Percentiles rank a stretch among this genome's conserved stretches.
Conservation (phyloP, 2,113 vertebrate species). For the Ochotona curzoniae region DNA sequence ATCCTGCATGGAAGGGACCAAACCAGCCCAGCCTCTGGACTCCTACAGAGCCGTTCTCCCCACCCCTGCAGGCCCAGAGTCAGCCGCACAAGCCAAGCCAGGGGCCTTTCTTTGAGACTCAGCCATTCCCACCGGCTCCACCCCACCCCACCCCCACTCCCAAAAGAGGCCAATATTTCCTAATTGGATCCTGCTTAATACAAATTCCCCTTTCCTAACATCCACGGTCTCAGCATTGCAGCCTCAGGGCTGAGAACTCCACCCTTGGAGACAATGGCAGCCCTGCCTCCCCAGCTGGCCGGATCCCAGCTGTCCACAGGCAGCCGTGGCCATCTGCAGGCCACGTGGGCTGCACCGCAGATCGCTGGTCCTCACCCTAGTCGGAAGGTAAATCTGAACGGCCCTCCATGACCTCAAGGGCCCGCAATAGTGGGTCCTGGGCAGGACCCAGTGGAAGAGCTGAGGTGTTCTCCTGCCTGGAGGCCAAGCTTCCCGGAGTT, state of each 20-base stretch:
- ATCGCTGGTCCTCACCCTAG: not conserved
- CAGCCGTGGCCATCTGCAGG: not conserved
- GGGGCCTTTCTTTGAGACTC: not conserved
- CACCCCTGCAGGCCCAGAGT: not conserved
- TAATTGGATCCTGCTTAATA: not conserved
- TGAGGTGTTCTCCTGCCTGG: not conserved
- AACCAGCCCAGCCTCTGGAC: not conserved
- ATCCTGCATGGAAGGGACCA: not conserved
- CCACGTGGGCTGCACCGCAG: not conserved
- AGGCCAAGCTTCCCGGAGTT: not conserved
- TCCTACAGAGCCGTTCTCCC: not conserved
- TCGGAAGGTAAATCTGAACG: not conserved
- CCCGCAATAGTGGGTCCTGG: not conserved
- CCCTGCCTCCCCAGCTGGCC: not conserved
- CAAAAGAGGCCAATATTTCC: not conserved
- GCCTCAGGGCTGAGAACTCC: not conserved
- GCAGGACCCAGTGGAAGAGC: not conserved
- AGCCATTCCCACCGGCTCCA: not conserved
- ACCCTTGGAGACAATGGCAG: not conserved
- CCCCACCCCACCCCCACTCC: not conserved
- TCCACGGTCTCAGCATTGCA: not conserved
- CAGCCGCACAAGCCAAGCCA: not conserved
- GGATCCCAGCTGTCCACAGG: not conserved
- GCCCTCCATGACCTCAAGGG: not conserved
- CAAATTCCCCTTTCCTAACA: not conserved